Conservation (phyloP, 2,797 vertebrate species). For the Clarias pachynema region DNA sequence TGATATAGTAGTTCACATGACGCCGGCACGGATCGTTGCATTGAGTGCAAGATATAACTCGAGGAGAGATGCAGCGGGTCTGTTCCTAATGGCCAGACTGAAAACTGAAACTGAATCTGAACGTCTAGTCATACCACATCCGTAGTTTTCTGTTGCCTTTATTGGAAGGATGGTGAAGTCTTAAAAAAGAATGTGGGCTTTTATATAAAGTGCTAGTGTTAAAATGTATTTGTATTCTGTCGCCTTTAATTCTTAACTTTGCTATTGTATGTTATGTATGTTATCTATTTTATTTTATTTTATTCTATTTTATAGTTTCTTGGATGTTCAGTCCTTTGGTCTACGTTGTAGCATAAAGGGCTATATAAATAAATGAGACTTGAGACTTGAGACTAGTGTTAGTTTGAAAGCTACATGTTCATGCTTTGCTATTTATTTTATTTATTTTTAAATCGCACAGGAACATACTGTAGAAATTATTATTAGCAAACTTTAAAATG, state of each 20-base stretch:
- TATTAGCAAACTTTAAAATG: not conserved
- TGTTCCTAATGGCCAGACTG: constrained; percentile 52
- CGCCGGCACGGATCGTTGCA: constrained; percentile 56
- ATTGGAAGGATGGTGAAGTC: constrained; percentile 10
- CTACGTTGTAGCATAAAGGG: too few species aligned
- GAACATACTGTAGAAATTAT: not conserved
- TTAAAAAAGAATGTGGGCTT: constrained; percentile 6
- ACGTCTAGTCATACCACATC: constrained; percentile 19
- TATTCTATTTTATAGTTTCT: too few species aligned
- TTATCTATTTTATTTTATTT: too few species aligned
- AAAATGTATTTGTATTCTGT: too few species aligned
- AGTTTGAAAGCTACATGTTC: not conserved
- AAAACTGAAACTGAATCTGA: constrained; percentile 33
- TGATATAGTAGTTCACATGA: constrained; percentile 72
- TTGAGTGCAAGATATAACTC: constrained; percentile 61
- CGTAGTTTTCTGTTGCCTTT: constrained; percentile 9
- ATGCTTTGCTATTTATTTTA: not conserved
- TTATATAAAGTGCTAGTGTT: not conserved
- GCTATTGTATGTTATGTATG: too few species aligned
- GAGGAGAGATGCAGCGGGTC: constrained; percentile 40
- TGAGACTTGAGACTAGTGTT: too few species aligned
- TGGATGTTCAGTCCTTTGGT: too few species aligned
- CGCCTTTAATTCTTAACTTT: too few species aligned
- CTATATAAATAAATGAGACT: too few species aligned
- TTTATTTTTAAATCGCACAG: not conserved